phyloP scores from a whole-genome alignment of 1,140 invertebrate species.

The Pseudomyrmex sp. region DNA sequence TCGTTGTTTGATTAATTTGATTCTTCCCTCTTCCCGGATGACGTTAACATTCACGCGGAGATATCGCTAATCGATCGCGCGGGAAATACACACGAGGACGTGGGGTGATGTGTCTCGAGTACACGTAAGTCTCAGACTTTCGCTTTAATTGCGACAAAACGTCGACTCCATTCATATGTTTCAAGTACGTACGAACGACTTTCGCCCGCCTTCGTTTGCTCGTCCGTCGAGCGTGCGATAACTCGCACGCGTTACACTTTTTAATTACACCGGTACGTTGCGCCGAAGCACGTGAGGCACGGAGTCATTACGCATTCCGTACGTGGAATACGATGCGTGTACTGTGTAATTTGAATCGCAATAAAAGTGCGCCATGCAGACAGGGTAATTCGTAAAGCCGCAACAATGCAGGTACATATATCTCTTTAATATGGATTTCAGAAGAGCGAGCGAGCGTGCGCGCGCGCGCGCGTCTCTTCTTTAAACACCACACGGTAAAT shows the following conservation, averaged over 20 bases:
- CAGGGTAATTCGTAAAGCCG: constrained; percentile 57
- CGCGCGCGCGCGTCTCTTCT: not conserved
- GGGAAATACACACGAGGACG: not conserved
- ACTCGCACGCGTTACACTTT: constrained; percentile 54
- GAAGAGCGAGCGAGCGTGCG: not conserved
- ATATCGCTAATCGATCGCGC: constrained; percentile 14
- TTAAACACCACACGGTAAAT: constrained; percentile 43
- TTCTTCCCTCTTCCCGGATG: not conserved
- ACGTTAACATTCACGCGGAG: not conserved
- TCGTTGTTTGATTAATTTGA: constrained; percentile 34
- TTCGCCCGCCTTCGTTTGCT: constrained; percentile 10
- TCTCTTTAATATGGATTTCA: constrained; percentile 69
- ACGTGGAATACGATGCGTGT: constrained; percentile 40
- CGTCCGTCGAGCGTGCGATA: constrained; percentile 39
- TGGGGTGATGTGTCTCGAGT: not conserved
- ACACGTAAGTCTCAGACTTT: no score
- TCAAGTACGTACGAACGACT: constrained; percentile 11
- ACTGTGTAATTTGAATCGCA: constrained; percentile 52
- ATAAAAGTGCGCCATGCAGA: constrained; percentile 57
- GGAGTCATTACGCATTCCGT: constrained; percentile 61
- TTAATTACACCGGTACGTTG: constrained; percentile 52
- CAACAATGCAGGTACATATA: constrained; percentile 57
- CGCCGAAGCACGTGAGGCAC: constrained; percentile 11
- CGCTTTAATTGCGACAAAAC: constrained; percentile 31
- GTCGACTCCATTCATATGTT: constrained; percentile 20